Conservation (phyloP, 2,113 vertebrate species). For the Cichladusa arquata region DNA sequence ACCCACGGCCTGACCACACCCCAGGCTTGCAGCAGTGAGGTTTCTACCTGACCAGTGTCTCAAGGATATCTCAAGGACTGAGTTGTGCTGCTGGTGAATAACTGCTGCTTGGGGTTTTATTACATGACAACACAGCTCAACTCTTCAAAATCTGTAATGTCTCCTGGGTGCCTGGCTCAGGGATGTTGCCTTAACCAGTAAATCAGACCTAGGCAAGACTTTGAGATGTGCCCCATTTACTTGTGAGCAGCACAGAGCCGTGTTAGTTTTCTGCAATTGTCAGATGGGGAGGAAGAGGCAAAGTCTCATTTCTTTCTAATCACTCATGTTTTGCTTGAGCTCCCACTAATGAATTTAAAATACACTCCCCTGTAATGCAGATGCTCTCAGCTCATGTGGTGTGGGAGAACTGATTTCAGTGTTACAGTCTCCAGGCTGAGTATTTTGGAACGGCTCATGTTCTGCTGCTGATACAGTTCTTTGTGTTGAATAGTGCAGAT, state of each 20-base stretch:
- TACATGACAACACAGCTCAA: not conserved
- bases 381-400: not conserved
- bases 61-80: not conserved
- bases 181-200: not conserved
- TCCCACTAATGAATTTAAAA: slow-evolving; percentile 51
- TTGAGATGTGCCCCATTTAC: not conserved
- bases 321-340: slow-evolving; percentile 35
- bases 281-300: slow-evolving; percentile 23
- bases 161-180: not conserved
- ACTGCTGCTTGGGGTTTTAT: not conserved
- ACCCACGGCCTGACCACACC: fast-evolving
- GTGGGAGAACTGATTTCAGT: not conserved
- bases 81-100: not conserved
- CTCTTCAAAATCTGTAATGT: not conserved
- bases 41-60: not conserved
- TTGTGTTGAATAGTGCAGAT: not conserved
- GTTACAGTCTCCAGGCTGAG: not conserved
- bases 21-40: not conserved
- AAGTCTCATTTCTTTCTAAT: slow-evolving; percentile 43
- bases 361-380: not conserved
- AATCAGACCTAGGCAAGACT: not conserved
- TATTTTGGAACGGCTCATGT: not conserved
- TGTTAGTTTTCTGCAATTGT: not conserved
- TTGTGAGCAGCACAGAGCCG: not conserved
- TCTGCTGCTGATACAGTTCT: not conserved